Evolutionary conservation across 64 coral and sea anemone genomes (phyloP).

Genomic region (Stichodactyla helianthus): DNA sequence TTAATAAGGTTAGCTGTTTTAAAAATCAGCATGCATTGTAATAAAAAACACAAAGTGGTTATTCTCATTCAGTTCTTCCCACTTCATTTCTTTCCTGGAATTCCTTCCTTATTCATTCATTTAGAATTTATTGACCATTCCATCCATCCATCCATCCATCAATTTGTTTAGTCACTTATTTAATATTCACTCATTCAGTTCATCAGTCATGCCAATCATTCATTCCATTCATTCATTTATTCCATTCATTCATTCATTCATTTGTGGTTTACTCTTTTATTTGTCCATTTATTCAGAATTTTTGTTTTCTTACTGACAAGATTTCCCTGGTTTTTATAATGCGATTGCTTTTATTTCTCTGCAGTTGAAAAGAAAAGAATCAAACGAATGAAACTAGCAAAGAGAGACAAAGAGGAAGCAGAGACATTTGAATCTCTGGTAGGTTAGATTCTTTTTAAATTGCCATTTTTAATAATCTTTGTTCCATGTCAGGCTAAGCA

Average conservation of each 20-base stretch:
- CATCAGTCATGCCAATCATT: too few relatives aligned
- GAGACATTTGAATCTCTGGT: slow-evolving; percentile 78
- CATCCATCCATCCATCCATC: neutral
- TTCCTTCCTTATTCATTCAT: neutral
- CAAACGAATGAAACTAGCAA: slow-evolving; percentile 58
- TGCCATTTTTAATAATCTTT: neutral
- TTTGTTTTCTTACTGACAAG: too few relatives aligned
- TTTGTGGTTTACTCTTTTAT: too few relatives aligned
- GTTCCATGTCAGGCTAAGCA: neutral
- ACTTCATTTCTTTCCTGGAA: neutral
- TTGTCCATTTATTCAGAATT: neutral
- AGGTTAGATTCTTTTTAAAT: neutral
- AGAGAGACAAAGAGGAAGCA: slow-evolving; percentile 45
- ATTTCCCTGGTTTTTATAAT: neutral
- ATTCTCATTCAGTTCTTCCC: neutral
- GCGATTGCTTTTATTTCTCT: neutral
- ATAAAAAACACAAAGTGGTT: too few relatives aligned
- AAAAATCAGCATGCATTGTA: too few relatives aligned
- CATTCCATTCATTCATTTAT: neutral
- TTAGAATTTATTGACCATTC: neutral
- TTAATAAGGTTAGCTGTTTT: too few relatives aligned
- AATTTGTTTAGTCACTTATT: neutral
- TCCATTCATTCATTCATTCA: too few relatives aligned
- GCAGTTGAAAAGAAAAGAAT: slow-evolving; percentile 80
- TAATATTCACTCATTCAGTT: neutral